Base-by-base conservation (phyloP, 2,113 vertebrate genomes). In the Nerophis lumbriciformis region DNA sequence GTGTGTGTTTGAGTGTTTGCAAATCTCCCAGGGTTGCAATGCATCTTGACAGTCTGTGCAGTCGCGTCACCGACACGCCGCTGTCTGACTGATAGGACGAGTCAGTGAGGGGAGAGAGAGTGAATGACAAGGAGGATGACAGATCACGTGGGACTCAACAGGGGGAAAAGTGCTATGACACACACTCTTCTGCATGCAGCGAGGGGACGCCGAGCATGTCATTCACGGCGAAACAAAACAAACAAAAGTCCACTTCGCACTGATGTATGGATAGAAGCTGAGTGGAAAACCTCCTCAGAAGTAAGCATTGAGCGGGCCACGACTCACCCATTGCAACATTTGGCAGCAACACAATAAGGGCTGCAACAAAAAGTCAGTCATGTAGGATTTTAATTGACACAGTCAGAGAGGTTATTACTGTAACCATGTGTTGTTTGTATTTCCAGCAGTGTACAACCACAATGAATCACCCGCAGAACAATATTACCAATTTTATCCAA, bases 51-150 rank as follows among this genome's bases (percentile, higher is more conserved):
- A 87, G 83, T 76, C 73, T 68, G 79, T 78, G 78, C 71, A 85
- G 81, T 83, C 80, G 84, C 86, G 80, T 86, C 83, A 82, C 76
- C 88, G 85, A 86, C 86, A 89, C 53, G 62, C 53, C 73, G 68
- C 79, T 75, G 71, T 73, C 72, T 80, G 73, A 82, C 69, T 83
- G 83, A 86, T 80, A 80, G 71, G 80, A 75, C 63, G 66, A 73
- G 79, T 83, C 81, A 79, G 67, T 69, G 68, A 80, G 79, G 81
- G 69, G 47, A 13, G 28, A 14, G 67, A 54, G 66, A 72, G 66
- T 38, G 72, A 78, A 68, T 78, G 78, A 76, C 58, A 64, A 69
- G 68, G 66, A 38, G 70, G 69, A 67, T 48, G 69, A 81, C 78
- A 77, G 70, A 80, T 85, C 80, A 78, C 76, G 75, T 77, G 8